Evolutionary conservation across 2,888 invertebrate species (phyloP), one percentile per base, ranked within the genome.

Genomic region (Ophion slaviceki): DNA sequence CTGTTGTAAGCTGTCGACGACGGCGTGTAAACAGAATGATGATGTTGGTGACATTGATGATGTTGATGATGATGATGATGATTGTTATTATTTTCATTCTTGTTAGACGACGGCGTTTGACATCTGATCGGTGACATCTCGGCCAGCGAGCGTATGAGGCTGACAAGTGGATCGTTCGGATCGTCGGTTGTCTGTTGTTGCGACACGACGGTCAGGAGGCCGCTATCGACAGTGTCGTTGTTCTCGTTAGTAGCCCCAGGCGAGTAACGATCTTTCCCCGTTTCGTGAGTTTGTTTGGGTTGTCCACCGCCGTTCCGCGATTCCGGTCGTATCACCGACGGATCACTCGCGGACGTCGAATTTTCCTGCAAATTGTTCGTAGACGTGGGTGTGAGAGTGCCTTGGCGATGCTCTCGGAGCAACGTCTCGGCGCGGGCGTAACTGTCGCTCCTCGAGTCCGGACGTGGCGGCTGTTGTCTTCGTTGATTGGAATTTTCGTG

Each of bases 401-500:
- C 86, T 32, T 91, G 90, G 40, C 90, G 89, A 85, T 92, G 91
- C 84, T 92, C 93, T 72, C 91, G 90, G 79, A 93, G 84, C 24
- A 93, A 85, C 14, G 92, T 90, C 75, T 93, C 93, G 45, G 93
- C 90, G n/a, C 92, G 90, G 0, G 89, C 91, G 77, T 91, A 93
- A 85, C 92, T 93, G 83, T 93, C 93, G 88, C 92, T 93, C 7
- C 93, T 90, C 17, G 92, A 92, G 78, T 93, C 93, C 7, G 93
- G 92, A 8, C 91, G 89, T 6, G 93, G 93, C 3, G 93, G 93
- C 45, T 88, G 90, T 24, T 87, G 88, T 80, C 45, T 53, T 70
- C 76, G 77, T 74, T 86, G 88, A 40, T 24, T 75, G 47, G 47
- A 53, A 57, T 53, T 86, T 74, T 91, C 89, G 53, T 88, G 87